phyloP scores from a whole-genome alignment of 1,140 invertebrate species.

The Scaptomyza hsui region DNA sequence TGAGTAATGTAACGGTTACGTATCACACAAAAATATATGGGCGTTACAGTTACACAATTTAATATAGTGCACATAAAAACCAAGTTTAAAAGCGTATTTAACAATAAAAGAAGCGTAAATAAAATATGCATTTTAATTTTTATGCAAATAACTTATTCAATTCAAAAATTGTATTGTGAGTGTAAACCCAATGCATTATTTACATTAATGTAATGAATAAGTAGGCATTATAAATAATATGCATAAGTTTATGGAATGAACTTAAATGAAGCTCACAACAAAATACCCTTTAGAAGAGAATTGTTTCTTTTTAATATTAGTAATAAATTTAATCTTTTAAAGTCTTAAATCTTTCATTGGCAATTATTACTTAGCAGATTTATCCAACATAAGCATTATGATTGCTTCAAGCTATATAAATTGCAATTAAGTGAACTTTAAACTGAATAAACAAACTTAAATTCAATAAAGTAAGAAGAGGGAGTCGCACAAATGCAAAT shows the following conservation, averaged over 20 bases:
- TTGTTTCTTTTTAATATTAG: no score
- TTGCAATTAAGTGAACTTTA: not conserved
- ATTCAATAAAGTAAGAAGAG: no score
- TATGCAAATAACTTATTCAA: constrained; percentile 36
- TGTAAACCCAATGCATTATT: not conserved
- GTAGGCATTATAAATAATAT: constrained; percentile 13
- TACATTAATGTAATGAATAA: constrained; percentile 34
- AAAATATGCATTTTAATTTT: constrained; percentile 8
- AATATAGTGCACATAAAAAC: not conserved
- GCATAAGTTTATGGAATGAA: not conserved
- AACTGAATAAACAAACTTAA: not conserved
- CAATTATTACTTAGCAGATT: not conserved
- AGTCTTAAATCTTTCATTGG: not conserved
- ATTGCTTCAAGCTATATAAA: not conserved
- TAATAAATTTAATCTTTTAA: no score
- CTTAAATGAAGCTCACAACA: not conserved
- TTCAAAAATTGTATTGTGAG: constrained; percentile 1
- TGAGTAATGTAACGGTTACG: constrained; percentile 73
- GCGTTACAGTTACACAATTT: no score
- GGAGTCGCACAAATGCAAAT: not conserved
- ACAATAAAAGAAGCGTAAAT: not conserved
- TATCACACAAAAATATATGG: constrained; percentile 24
- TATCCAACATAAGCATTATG: not conserved
- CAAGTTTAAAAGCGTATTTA: not conserved
- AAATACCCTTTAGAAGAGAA: not conserved